Conservation (phyloP, 2,888 invertebrate genomes). For the Phalera bucephala region DNA sequence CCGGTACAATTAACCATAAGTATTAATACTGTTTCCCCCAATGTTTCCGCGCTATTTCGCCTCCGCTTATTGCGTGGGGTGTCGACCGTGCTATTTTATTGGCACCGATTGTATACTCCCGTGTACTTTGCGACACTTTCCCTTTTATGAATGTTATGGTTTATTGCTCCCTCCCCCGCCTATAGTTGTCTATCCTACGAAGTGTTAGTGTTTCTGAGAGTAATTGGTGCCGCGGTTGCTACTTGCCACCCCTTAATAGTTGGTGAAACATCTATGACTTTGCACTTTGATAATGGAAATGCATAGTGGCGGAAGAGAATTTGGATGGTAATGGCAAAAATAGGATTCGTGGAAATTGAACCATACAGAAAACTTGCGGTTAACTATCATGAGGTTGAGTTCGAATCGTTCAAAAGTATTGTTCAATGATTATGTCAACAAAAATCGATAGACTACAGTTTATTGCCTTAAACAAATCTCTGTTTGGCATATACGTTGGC, state of each 20-base stretch:
- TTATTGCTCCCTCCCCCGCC: slow-evolving; percentile 53
- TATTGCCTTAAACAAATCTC: no score
- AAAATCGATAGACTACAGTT: no score
- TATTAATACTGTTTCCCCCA: slow-evolving; percentile 81
- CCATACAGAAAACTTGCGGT: no score
- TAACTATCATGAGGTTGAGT: no score
- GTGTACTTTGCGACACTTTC: slow-evolving; percentile 72
- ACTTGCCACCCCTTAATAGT: slow-evolving; percentile 30
- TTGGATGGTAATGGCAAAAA: slow-evolving; percentile 10
- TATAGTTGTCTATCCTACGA: slow-evolving; percentile 17
- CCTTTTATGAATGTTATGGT: slow-evolving; percentile 73
- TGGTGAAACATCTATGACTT: slow-evolving; percentile 24
- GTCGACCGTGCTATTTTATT: slow-evolving; percentile 72
- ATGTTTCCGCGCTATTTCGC: slow-evolving; percentile 78
- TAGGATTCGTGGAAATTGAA: no score
- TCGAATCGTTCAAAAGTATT: no score
- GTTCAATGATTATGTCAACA: no score
- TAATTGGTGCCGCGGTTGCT: slow-evolving; percentile 40
- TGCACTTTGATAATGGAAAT: slow-evolving; percentile 20
- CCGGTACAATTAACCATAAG: slow-evolving; percentile 79
- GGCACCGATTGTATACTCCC: slow-evolving; percentile 73
- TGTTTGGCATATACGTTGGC: no score
- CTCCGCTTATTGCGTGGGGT: slow-evolving; percentile 75
- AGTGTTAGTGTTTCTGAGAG: slow-evolving; percentile 45
- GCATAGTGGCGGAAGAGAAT: slow-evolving; percentile 23